A percentile compares a stretch with the other conserved stretches of the same genome.
Evolutionary conservation across 2,888 invertebrate genomes (phyloP).

Genomic region (Pharmacophagus antenor): DNA sequence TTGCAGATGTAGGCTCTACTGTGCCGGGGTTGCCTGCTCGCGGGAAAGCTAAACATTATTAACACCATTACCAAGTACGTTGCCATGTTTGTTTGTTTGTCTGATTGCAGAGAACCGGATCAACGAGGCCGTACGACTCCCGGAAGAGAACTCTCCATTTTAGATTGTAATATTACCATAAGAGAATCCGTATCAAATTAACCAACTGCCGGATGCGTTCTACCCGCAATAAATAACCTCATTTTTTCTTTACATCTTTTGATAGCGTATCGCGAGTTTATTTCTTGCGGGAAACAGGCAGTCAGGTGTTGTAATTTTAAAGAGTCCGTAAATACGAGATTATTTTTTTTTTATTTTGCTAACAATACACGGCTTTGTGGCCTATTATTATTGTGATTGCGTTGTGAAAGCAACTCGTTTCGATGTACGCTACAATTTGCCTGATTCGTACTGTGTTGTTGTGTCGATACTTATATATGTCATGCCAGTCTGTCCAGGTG

Average conservation of each 20-base stretch:
- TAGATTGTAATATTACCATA: constrained; percentile 59
- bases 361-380: constrained; percentile 59
- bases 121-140: constrained; percentile 48
- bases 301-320: constrained; percentile 3
- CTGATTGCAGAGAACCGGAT: constrained; percentile 66
- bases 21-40: constrained; percentile 62
- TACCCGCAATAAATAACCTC: constrained; percentile 52
- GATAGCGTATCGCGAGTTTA: constrained; percentile 43
- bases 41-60: constrained; percentile 43
- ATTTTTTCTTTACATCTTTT: neutral
- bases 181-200: constrained; percentile 40
- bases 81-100: constrained; percentile 77
- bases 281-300: constrained; percentile 57
- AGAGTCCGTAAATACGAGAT: constrained; percentile 46
- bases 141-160: constrained; percentile 53
- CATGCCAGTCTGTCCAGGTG: constrained; percentile 77
- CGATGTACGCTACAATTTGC: constrained; percentile 24
- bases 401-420: constrained; percentile 39
- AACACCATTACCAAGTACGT: constrained; percentile 50
- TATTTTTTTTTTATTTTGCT: constrained; percentile 36
- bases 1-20: constrained; percentile 72
- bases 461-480: constrained; percentile 62
- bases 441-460: constrained; percentile 40
- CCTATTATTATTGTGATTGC: constrained; percentile 44
- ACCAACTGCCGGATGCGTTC: constrained; percentile 17